Evolutionary conservation across 2,888 invertebrate genomes (phyloP), one percentile per base, ranked within the genome.

Genomic region (Cordilura impudica): DNA sequence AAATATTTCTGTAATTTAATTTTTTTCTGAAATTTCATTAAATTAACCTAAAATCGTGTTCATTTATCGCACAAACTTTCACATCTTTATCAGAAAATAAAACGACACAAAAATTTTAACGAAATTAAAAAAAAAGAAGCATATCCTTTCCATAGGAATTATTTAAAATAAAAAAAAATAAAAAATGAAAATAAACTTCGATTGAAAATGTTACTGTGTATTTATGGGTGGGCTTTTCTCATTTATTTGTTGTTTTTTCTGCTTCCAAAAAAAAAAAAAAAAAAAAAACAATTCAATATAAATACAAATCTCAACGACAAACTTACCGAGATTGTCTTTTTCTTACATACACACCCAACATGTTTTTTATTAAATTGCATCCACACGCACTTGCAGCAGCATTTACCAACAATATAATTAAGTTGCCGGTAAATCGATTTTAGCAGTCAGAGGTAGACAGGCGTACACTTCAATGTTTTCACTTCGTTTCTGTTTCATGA

Each of bases 351-450:
- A 54, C 56, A 61, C 21, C 61, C 66, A 74, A 74, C 78, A 74
- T 79, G 70, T 79, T 71, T 78, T n/a, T 74, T 19, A 39, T 56
- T 71, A 79, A 79, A 79, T 74, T 74, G 78, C 74, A 67, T 71
- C 74, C 71, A 74, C 74, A 79, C 78, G 74, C 78, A 79, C 66
- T 74, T 66, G 66, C 49, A 23, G 39, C 5, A 23, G 23, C n/a
- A n/a, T 61, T 74, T 54, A 61, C 39, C 66, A 74, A 66, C 45
- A 67, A 65, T 53, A 56, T 79, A 71, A 74, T 73, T 74, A 79
- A 74, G 78, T 66, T 78, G 74, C 70, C 70, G 74, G 66, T 61
- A 74, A 78, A 78, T 78, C 78, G 78, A 78, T 78, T 78, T 74
- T 49, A 74, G 51, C 70, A 74, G 70, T 74, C 70, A 47, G 60